phyloP scores from a whole-genome alignment of 2,113 vertebrate genomes.

The Prochilodus magdalenae region DNA sequence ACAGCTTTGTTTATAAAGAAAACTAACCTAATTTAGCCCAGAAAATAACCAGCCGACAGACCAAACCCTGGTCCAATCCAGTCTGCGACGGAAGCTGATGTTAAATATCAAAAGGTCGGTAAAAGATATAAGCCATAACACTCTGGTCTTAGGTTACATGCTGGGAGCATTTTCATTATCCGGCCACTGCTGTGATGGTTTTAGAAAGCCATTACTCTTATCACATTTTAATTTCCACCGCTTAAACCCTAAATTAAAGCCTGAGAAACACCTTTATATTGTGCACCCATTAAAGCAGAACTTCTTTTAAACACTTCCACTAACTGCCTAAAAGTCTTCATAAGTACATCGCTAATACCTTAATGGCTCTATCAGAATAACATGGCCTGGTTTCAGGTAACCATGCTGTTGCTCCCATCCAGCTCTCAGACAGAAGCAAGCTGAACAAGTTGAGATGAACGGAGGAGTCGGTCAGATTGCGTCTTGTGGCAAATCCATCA shows the following conservation, averaged over 20 bases:
- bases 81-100: neutral
- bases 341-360: neutral
- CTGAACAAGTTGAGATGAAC: constrained; percentile 28
- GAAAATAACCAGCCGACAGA: constrained; percentile 18
- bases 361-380: constrained; percentile 29
- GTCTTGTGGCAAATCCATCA: constrained; percentile 56
- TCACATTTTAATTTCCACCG: neutral
- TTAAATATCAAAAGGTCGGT: neutral
- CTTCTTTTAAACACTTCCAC: neutral
- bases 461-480: constrained; percentile 42
- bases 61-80: neutral
- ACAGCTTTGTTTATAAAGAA: neutral
- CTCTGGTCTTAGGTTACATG: neutral
- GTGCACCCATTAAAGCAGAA: neutral
- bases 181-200: constrained; percentile 1
- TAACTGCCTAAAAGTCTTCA: neutral
- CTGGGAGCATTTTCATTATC: neutral
- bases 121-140: neutral
- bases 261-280: neutral
- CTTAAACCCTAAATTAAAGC: neutral
- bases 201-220: neutral
- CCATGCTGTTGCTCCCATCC: constrained; percentile 14
- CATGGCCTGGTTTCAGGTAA: neutral
- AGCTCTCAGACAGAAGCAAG: constrained; percentile 14
- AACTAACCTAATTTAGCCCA: neutral